Conservation (phyloP, 1,140 invertebrate species). For the Choristoneura fumiferana region DNA sequence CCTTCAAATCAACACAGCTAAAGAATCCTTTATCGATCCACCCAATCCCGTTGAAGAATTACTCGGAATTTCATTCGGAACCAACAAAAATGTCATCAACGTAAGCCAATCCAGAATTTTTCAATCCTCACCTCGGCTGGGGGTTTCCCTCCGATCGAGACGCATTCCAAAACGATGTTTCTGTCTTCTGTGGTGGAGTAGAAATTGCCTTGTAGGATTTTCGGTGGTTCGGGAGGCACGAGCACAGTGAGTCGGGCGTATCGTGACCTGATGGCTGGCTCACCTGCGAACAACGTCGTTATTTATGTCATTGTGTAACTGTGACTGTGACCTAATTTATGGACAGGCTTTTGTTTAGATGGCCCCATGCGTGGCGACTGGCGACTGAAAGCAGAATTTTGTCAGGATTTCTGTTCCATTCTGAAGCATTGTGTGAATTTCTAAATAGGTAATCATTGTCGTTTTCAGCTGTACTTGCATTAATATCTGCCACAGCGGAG, state of each 20-base stretch:
- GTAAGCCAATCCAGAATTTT: conserved; percentile 21
- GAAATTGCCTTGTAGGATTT: conserved; percentile 89
- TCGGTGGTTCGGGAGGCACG: conserved; percentile 92
- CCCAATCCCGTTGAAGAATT: neutral
- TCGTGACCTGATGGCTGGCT: conserved; percentile 88
- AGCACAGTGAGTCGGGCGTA: conserved; percentile 91
- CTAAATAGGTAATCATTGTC: too few relatives aligned
- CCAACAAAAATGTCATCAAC: conserved; percentile 30
- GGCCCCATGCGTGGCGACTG: too few relatives aligned
- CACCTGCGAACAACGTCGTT: conserved; percentile 73
- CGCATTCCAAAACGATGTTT: conserved; percentile 93
- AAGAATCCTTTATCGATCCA: neutral
- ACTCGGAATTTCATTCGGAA: conserved; percentile 3
- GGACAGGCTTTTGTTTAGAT: neutral
- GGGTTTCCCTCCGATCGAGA: conserved; percentile 93
- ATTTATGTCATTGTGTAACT: neutral
- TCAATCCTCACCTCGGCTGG: conserved; percentile 88
- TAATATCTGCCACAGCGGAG: too few relatives aligned
- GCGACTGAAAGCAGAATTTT: too few relatives aligned
- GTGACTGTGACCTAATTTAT: conserved; percentile 8
- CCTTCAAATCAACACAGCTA: too few relatives aligned
- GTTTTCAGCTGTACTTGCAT: too few relatives aligned
- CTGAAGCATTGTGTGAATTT: too few relatives aligned
- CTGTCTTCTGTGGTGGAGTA: conserved; percentile 92
- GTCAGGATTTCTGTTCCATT: too few relatives aligned